Percentiles rank a stretch among this genome's conserved stretches.
Evolutionary conservation across 2,888 invertebrate species (phyloP).

Genomic region (Machimus atricapillus): DNA sequence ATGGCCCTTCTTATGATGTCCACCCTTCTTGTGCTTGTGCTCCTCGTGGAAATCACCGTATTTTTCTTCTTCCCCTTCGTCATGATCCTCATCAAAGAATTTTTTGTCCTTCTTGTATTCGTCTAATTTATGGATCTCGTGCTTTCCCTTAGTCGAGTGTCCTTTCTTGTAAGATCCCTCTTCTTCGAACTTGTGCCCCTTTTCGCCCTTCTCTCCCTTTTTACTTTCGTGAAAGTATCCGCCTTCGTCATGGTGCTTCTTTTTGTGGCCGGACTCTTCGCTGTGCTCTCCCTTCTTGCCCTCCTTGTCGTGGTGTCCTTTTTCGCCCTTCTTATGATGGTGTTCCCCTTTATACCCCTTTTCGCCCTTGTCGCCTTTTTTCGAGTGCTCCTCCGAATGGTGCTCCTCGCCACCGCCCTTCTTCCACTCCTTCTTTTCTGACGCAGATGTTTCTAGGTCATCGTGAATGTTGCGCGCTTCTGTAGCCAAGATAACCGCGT

Average conservation of each 20-base stretch:
- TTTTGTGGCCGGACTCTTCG: conserved; percentile 64
- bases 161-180: conserved; percentile 79
- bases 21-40: conserved; percentile 82
- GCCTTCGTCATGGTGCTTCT: conserved; percentile 64
- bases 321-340: conserved; percentile 70
- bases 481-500: conserved; percentile 46
- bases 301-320: conserved; percentile 77
- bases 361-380: conserved; percentile 74
- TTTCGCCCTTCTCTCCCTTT: conserved; percentile 65
- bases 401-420: conserved; percentile 74
- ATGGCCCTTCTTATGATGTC: conserved; percentile 81
- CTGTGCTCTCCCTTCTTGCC: conserved; percentile 64
- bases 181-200: conserved; percentile 63
- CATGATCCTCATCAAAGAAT: conserved; percentile 86
- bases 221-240: conserved; percentile 64
- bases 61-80: conserved; percentile 81
- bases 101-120: conserved; percentile 87
- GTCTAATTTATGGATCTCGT: conserved; percentile 83
- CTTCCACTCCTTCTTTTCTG: conserved; percentile 57
- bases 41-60: conserved; percentile 82
- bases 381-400: conserved; percentile 70
- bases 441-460: conserved; percentile 58
- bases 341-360: conserved; percentile 77
- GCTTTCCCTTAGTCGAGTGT: conserved; percentile 85
- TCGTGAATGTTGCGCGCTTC: conserved; percentile 47